Evolutionary conservation across 2,888 invertebrate species (phyloP).

Genomic region (Cenopis cana): DNA sequence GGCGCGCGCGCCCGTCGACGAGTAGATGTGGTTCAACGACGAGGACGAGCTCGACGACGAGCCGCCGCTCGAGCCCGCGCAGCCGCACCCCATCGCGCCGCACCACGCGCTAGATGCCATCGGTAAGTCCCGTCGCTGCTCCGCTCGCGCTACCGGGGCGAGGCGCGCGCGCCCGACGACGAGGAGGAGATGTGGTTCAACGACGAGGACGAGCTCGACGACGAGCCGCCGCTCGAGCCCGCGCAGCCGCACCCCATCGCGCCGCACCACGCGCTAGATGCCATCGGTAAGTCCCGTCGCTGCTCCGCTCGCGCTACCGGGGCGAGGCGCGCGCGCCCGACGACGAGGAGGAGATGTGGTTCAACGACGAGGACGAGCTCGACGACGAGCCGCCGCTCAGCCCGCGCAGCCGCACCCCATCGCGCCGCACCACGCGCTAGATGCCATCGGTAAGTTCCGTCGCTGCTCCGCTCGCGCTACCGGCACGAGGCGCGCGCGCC

Average conservation of each 20-base stretch:
- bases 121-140: neutral
- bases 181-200: conserved; percentile 99
- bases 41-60: no score
- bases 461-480: conserved; percentile 84
- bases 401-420: conserved; percentile 65
- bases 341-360: conserved; percentile 99
- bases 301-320: conserved; percentile 86
- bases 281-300: conserved; percentile 65
- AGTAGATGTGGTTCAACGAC: no score
- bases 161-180: conserved; percentile 98
- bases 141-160: conserved; percentile 90
- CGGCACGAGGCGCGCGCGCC: conserved; percentile 95
- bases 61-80: neutral
- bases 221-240: conserved; percentile 83
- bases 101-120: neutral
- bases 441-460: conserved; percentile 72
- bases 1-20: conserved; percentile 89
- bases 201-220: conserved; percentile 98
- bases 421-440: conserved; percentile 75
- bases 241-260: conserved; percentile 64
- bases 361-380: conserved; percentile 98
- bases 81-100: neutral
- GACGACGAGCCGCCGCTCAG: conserved; percentile 85
- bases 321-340: conserved; percentile 98
- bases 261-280: conserved; percentile 78